phyloP scores from a whole-genome alignment of 64 coral and sea anemone genomes.

The Actinia tenebrosa region DNA sequence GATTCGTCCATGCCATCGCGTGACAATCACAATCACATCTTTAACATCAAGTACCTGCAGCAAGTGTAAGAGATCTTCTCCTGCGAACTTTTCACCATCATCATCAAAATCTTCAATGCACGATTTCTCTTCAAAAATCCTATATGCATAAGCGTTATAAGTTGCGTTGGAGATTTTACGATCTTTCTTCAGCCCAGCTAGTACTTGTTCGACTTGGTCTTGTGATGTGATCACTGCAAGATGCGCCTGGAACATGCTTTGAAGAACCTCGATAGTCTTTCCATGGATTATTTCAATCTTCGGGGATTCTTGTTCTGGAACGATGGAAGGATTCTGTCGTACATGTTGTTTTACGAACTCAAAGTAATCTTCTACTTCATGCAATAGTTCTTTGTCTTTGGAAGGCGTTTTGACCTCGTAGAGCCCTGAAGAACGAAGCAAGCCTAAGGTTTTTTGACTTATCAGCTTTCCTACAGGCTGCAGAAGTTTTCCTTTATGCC shows the following conservation, averaged over 20 bases:
- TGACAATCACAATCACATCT: not conserved
- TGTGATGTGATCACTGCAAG: not conserved
- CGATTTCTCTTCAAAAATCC: not conserved
- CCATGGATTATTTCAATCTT: not conserved
- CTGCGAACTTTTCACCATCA: not conserved
- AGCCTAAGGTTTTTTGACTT: not conserved
- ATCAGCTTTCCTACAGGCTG: not conserved
- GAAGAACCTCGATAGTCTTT: not conserved
- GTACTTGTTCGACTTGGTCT: not conserved
- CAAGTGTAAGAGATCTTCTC: not conserved
- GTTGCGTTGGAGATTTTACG: not conserved
- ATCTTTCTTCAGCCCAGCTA: not conserved
- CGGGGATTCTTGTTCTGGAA: not conserved
- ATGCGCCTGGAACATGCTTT: not conserved
- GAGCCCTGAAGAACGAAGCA: not conserved
- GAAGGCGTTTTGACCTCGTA: not conserved
- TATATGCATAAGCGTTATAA: not conserved
- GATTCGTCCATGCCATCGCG: not conserved
- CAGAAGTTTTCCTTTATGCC: not conserved
- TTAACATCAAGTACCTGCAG: not conserved
- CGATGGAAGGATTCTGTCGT: not conserved
- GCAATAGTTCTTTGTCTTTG: not conserved
- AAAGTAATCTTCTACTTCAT: not conserved
- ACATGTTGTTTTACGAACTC: not conserved
- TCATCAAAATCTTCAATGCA: not conserved